Percentiles rank a stretch among this genome's conserved stretches.
Evolutionary conservation across 1,140 invertebrate genomes (phyloP).

Genomic region (Sitophilus oryzae): DNA sequence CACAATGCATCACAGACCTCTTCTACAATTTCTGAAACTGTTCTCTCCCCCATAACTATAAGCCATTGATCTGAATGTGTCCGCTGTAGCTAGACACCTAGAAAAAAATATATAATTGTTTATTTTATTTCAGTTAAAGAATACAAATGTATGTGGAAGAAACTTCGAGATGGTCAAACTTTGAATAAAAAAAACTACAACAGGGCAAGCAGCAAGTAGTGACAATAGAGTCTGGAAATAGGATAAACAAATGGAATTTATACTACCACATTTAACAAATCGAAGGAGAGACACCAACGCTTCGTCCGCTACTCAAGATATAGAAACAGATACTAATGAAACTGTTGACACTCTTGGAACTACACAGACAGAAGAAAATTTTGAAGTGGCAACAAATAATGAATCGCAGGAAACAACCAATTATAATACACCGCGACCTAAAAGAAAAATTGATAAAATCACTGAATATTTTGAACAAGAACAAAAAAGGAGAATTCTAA

Average conservation of each 20-base stretch:
- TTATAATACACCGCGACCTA: too few relatives aligned
- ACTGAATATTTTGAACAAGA: too few relatives aligned
- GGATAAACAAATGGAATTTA: conserved; percentile 24
- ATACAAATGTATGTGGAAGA: background rate
- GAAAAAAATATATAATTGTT: background rate
- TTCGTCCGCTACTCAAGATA: background rate
- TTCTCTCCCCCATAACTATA: conserved; percentile 30
- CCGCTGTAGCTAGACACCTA: conserved; percentile 19
- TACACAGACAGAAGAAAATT: too few relatives aligned
- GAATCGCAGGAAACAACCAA: too few relatives aligned
- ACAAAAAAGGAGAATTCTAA: too few relatives aligned
- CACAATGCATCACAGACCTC: conserved; percentile 31
- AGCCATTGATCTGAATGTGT: conserved; percentile 22
- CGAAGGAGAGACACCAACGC: background rate
- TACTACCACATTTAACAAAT: conserved; percentile 15
- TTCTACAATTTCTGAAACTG: conserved; percentile 31
- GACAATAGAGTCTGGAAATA: conserved; percentile 19
- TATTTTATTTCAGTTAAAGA: conserved; percentile 14
- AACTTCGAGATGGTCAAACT: background rate
- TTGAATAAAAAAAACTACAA: conserved; percentile 16
- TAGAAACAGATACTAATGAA: too few relatives aligned
- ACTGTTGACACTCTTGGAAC: too few relatives aligned
- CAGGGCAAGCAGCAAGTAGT: conserved; percentile 16
- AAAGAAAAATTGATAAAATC: too few relatives aligned
- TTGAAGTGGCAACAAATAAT: too few relatives aligned